Percentiles rank a stretch among this genome's conserved stretches.
These are phyloP conservation scores for Athene cunicularia DNA, from an alignment of 2,113 vertebrate species.

Conservation along the genomic window DNA sequence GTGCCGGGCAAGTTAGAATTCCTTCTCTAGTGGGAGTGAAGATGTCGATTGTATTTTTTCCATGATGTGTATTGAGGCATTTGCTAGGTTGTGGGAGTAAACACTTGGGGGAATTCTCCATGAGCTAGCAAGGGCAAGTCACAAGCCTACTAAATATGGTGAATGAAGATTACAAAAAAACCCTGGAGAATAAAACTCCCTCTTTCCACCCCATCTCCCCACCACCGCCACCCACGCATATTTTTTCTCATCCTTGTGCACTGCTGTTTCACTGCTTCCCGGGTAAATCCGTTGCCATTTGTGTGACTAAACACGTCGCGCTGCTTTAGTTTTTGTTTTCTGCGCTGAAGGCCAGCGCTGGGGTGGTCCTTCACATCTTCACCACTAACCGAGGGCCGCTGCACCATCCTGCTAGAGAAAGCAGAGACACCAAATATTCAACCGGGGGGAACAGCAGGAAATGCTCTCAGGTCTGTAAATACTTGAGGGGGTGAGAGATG, in stretches of 20 bases:
- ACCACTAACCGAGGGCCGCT: rapidly evolving
- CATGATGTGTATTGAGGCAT: constrained; percentile 76
- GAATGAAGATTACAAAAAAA: constrained; percentile 14
- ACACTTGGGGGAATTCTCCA: constrained; percentile 73
- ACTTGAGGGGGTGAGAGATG: constrained; percentile 56
- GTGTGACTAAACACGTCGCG: background rate
- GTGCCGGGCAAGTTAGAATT: constrained; percentile 64
- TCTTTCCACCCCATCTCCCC: constrained; percentile 21
- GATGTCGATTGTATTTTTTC: constrained; percentile 73
- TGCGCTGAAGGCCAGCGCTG: background rate
- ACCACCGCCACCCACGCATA: background rate
- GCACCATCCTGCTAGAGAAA: background rate
- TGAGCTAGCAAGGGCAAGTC: constrained; percentile 66
- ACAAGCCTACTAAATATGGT: constrained; percentile 62
- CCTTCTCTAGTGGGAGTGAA: constrained; percentile 77
- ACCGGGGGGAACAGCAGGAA: constrained; percentile 8
- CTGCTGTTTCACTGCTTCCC: background rate
- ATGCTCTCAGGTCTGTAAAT: constrained; percentile 54
- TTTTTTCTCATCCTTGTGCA: background rate
- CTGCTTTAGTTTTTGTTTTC: background rate
- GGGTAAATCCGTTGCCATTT: background rate
- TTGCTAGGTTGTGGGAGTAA: constrained; percentile 72
- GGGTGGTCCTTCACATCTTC: background rate
- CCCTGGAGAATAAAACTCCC: constrained; percentile 33
- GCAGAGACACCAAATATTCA: background rate